A percentile compares a stretch with the other conserved stretches of the same genome.
phyloP scores from a whole-genome alignment of 1,140 invertebrate species.

The Drosophila erecta region DNA sequence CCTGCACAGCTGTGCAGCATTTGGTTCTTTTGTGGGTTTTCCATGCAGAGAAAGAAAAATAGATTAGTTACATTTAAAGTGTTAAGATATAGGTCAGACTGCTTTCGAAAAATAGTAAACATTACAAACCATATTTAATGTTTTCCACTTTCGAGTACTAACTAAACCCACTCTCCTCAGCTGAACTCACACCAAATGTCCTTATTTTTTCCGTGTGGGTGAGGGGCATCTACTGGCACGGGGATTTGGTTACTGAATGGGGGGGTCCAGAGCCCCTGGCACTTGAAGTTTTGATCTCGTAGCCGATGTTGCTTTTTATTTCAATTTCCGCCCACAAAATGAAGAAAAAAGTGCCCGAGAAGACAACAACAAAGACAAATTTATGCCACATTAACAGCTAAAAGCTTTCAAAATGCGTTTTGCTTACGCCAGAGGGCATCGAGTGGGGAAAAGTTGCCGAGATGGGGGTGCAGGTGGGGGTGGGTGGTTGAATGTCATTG shows the following conservation, averaged over 20 bases:
- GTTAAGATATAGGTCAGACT: too few relatives aligned
- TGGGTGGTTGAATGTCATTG: conserved; percentile 15
- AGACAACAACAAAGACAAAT: conserved; percentile 76
- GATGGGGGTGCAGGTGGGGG: background rate
- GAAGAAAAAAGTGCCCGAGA: conserved; percentile 13
- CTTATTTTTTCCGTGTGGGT: background rate
- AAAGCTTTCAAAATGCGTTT: conserved; percentile 83
- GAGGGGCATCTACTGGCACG: background rate
- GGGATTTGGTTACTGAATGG: conserved; percentile 18
- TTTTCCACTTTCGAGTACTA: too few relatives aligned
- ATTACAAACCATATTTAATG: too few relatives aligned
- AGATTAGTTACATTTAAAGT: background rate
- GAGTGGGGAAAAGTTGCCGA: background rate
- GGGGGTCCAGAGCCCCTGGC: conserved; percentile 44
- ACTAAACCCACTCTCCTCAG: background rate
- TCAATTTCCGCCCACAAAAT: conserved; percentile 76
- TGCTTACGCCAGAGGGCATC: conserved; percentile 55
- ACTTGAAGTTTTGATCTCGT: conserved; percentile 54
- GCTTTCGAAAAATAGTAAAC: too few relatives aligned
- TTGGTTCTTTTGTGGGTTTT: background rate
- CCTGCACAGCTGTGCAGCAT: conserved; percentile 46
- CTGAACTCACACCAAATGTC: background rate
- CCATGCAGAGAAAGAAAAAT: background rate
- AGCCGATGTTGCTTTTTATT: conserved; percentile 63
- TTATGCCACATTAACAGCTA: conserved; percentile 83